Base-by-base conservation (phyloP, 2,888 invertebrate species). In the Drosophila antonietae region DNA sequence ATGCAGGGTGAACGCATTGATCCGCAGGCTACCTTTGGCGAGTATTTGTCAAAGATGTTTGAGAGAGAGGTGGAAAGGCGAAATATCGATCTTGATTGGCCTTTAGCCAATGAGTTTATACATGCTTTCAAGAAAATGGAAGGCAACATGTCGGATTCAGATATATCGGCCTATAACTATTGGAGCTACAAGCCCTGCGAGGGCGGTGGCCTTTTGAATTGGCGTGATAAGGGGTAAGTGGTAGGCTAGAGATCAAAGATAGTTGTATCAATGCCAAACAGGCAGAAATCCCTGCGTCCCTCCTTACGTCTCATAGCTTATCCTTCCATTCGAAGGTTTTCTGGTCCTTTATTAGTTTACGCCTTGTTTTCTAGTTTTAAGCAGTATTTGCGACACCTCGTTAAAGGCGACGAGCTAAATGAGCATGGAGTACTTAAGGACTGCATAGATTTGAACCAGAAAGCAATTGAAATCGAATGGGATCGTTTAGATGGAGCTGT, bases 111-210 rank as follows among this genome's bases (percentile, higher is more conserved):
- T 2, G 93, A 93, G 7, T 94, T 95, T 75, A 82, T 95, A 9
- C 94, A 95, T 63, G 95, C 94, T 94, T 94, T 94, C 75, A 94
- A 94, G 71, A 94, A 90, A 71, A 87, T 89, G 64, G 91, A 91
- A 70, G 90, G 90, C 57, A 81, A 89, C 1, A 66, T 88, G 90
- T 59, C 73, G 0, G 73, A 96, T 92, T 94, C 69, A 0, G 75
- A 96, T 92, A 94, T 95, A 75, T 93, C 95, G 86, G 93, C 94
- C 93, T 88, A 94, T 84, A 93, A 96, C 95, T 93, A 94, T 93
- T 93, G 95, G 23, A 94, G 95, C 67, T 95, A 95, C 85, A n/a
- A 55, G 23, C 23, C 53, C 2, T 53, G 97, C 3, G 95, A 96
- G 86, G 33, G 44, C 10, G 8, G 5, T 0, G 92, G 92, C 35